phyloP scores from a whole-genome alignment of 2,888 invertebrate species.

The Steinernema carpocapsae region DNA sequence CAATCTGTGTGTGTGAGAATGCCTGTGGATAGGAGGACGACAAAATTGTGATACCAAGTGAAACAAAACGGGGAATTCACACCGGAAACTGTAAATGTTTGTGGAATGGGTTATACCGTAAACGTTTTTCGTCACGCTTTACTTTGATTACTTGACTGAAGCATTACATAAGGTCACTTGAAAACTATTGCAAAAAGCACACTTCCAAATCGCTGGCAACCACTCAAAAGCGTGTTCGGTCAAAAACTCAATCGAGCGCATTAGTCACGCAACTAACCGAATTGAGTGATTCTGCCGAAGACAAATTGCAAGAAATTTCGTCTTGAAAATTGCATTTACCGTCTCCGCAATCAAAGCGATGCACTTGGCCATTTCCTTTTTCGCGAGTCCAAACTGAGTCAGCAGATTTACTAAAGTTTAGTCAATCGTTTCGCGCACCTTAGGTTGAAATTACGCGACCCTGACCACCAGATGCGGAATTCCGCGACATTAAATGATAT shows the following conservation, averaged over 20 bases:
- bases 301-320: slow-evolving; percentile 21
- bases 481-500: slow-evolving; percentile 10
- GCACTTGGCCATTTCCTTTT: background rate
- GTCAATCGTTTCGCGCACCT: background rate
- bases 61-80: background rate
- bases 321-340: slow-evolving; percentile 24
- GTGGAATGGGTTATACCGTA: no score
- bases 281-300: background rate
- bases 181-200: background rate
- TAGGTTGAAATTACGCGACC: background rate
- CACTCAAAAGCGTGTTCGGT: background rate
- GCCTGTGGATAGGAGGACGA: background rate
- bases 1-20: background rate
- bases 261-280: slow-evolving; percentile 13
- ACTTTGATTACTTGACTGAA: no score
- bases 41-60: no score
- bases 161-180: no score
- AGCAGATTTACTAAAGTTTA: no score
- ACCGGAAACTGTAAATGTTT: background rate
- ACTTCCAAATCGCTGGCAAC: background rate
- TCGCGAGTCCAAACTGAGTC: background rate
- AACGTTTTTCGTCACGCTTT: no score
- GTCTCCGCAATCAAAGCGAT: slow-evolving; percentile 26
- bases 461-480: slow-evolving; percentile 25
- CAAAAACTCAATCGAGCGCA: slow-evolving; percentile 20